A percentile compares a stretch with the other conserved stretches of the same genome.
Conservation (phyloP, 2,113 vertebrate genomes). For the Mesoclemmys tuberculata region DNA sequence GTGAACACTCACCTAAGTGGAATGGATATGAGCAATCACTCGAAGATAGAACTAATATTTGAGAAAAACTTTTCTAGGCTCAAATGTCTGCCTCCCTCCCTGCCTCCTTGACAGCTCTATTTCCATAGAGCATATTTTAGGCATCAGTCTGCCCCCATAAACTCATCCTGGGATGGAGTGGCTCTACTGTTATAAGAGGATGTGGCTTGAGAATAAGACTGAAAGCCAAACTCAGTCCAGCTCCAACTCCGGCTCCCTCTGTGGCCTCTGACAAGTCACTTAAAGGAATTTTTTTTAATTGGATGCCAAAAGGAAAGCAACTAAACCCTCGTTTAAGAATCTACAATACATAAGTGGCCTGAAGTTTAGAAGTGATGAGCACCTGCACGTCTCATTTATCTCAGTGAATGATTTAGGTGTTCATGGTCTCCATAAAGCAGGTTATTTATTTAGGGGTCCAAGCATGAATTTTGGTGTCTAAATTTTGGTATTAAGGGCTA, state of each 20-base stretch:
- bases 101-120: neutral
- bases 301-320: neutral
- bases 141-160: neutral
- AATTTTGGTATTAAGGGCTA: too few relatives aligned
- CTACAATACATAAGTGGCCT: neutral
- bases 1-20: too few relatives aligned
- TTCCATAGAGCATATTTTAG: neutral
- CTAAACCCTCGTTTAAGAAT: neutral
- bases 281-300: neutral
- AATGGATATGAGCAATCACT: too few relatives aligned
- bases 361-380: neutral
- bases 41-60: slow-evolving; percentile 37
- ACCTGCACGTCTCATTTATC: neutral
- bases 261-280: neutral
- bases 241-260: neutral
- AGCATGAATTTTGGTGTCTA: too few relatives aligned
- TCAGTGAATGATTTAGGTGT: neutral
- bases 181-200: too few relatives aligned
- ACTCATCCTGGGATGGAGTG: fast-evolving
- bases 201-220: neutral
- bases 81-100: neutral
- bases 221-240: neutral
- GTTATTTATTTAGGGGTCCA: too few relatives aligned
- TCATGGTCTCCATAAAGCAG: too few relatives aligned
- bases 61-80: neutral